Percentiles rank a stretch among this genome's conserved stretches.
phyloP scores from a whole-genome alignment of 1,140 invertebrate genomes.

The Orchestia grillus region DNA sequence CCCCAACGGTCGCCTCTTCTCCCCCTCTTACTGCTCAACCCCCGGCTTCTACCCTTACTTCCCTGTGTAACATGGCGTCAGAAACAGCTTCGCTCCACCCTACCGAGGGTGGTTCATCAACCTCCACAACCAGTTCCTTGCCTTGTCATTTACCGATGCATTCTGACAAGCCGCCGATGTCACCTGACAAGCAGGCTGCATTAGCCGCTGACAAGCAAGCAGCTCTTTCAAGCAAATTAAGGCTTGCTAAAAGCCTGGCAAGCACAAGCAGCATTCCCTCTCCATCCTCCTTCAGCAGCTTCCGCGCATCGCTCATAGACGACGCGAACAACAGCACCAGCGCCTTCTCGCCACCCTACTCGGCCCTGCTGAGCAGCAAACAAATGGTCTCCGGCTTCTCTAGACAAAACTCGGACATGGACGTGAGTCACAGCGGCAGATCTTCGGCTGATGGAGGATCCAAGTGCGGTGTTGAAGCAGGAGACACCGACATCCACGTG shows the following conservation, averaged over 20 bases:
- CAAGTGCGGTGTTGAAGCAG: background rate
- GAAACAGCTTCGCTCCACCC: conserved; percentile 56
- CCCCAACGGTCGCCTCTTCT: conserved; percentile 58
- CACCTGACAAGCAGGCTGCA: conserved; percentile 59
- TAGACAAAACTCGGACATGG: conserved; percentile 39
- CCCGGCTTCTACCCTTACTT: conserved; percentile 61
- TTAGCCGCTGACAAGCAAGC: conserved; percentile 59
- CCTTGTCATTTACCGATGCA: background rate
- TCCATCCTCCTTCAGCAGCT: conserved; percentile 44
- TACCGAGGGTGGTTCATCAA: conserved; percentile 15
- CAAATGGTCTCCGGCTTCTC: background rate
- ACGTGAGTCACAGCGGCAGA: conserved; percentile 30
- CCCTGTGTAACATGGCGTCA: conserved; percentile 59
- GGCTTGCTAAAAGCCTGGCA: conserved; percentile 58
- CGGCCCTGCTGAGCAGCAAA: background rate
- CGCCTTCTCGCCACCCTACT: conserved; percentile 13
- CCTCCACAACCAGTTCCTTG: background rate
- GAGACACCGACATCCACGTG: conserved; percentile 62
- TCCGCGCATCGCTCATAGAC: conserved; percentile 61
- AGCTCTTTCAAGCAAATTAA: conserved; percentile 59
- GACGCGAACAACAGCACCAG: conserved; percentile 60
- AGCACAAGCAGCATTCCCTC: conserved; percentile 53
- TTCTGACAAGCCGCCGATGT: background rate
- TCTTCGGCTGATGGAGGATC: conserved; percentile 18
- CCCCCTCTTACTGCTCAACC: conserved; percentile 61